Evolutionary conservation across 2,113 vertebrate genomes (phyloP).

Genomic region (Murina feae): DNA sequence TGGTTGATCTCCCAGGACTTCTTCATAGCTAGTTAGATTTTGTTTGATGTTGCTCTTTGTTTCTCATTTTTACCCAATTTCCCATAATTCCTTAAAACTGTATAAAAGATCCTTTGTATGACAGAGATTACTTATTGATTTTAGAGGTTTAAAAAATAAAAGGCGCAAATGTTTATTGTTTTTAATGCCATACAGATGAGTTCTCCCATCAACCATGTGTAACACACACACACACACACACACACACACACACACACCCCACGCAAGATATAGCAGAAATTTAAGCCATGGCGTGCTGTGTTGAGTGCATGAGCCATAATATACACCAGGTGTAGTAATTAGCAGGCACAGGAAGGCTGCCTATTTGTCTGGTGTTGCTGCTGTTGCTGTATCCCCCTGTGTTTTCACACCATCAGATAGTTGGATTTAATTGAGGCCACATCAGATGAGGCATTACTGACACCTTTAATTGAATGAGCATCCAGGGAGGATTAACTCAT

Average conservation of each 20-base stretch:
- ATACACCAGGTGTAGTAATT: conserved; percentile 91
- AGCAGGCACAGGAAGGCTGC: conserved; percentile 85
- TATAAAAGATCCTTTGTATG: background rate
- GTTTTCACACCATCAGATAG: conserved; percentile 88
- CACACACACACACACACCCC: background rate
- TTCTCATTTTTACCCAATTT: background rate
- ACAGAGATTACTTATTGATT: background rate
- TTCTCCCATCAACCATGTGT: background rate
- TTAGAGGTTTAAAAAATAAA: conserved; percentile 30
- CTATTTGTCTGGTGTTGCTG: conserved; percentile 86
- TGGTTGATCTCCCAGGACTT: background rate
- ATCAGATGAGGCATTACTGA: conserved; percentile 92
- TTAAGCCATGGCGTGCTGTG: conserved; percentile 79
- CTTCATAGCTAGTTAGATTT: background rate
- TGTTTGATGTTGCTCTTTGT: background rate
- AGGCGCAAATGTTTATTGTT: conserved; percentile 47
- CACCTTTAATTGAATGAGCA: conserved; percentile 93
- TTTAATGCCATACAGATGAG: conserved; percentile 65
- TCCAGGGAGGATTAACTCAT: conserved; percentile 88
- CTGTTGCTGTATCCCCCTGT: conserved; percentile 86
- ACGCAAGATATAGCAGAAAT: conserved; percentile 54
- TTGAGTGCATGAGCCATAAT: conserved; percentile 84
- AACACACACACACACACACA: too few species aligned
- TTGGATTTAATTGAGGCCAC: conserved; percentile 92
- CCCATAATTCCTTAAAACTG: conserved; percentile 19